A percentile compares a stretch with the other conserved stretches of the same genome.
phyloP scores from a whole-genome alignment of 2,797 vertebrate genomes.

The Macropodus opercularis region DNA sequence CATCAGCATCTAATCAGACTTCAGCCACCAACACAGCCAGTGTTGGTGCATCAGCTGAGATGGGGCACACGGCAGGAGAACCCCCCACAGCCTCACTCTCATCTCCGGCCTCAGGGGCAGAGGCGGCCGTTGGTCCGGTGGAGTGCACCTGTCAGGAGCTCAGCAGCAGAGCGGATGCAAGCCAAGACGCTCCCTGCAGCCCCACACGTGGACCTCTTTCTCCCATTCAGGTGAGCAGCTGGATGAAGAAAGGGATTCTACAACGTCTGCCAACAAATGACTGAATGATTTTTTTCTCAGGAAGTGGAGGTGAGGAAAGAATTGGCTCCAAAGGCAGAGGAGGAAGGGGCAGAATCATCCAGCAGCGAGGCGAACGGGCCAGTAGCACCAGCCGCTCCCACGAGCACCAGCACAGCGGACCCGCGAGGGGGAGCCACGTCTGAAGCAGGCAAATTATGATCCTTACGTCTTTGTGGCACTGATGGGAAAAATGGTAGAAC shows the following conservation, averaged over 20 bases:
- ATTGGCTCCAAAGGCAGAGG: constrained; percentile 74
- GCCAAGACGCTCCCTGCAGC: constrained; percentile 26
- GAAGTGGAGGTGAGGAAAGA: constrained; percentile 63
- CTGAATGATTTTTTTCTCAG: constrained; percentile 26
- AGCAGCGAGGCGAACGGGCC: constrained; percentile 69
- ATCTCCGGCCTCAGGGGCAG: constrained; percentile 15
- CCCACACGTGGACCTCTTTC: constrained; percentile 56
- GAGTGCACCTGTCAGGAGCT: constrained; percentile 48
- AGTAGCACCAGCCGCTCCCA: constrained; percentile 27
- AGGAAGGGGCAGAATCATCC: constrained; percentile 67
- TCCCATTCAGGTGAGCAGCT: constrained; percentile 67
- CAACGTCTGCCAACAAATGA: background rate
- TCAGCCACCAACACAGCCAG: background rate
- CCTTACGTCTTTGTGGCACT: background rate
- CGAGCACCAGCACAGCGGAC: constrained; percentile 16
- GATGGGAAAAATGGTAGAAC: no score
- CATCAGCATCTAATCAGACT: background rate
- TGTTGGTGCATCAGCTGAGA: background rate
- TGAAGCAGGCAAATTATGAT: constrained; percentile 32
- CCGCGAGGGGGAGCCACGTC: constrained; percentile 43
- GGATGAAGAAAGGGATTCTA: background rate
- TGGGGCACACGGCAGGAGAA: background rate
- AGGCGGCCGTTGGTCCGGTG: constrained; percentile 10
- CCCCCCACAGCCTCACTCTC: constrained; percentile 1
- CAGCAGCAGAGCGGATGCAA: background rate